These are phyloP conservation scores for Artibeus lituratus DNA, from an alignment of 2,797 vertebrate genomes.

Conservation along the genomic window DNA sequence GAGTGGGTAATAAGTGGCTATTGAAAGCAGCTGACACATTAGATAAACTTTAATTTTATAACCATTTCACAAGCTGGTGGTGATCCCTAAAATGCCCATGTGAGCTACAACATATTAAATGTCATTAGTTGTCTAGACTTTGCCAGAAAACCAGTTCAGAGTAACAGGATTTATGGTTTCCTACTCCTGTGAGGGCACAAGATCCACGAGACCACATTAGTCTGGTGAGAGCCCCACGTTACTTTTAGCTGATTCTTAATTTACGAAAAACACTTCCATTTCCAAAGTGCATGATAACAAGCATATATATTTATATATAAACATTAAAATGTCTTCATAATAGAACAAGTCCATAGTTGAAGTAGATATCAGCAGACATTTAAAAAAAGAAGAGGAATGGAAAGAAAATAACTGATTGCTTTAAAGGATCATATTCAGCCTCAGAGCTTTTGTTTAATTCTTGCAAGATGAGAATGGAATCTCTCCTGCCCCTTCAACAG, in stretches of 20 bases:
- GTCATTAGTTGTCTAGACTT: constrained; percentile 42
- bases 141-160: constrained; percentile 47
- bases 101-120: constrained; percentile 38
- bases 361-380: not conserved
- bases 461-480: constrained; percentile 13
- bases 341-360: not conserved
- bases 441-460: constrained; percentile 2
- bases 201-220: not conserved
- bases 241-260: not conserved
- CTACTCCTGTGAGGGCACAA: not conserved
- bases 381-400: not conserved
- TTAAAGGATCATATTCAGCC: not conserved
- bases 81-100: not conserved
- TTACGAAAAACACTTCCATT: constrained; percentile 12
- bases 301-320: not conserved
- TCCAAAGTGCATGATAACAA: not conserved
- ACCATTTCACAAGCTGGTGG: constrained; percentile 12
- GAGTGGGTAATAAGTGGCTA: constrained; percentile 2
- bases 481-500: not conserved
- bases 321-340: not conserved
- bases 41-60: constrained; percentile 46
- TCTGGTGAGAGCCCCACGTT: not conserved
- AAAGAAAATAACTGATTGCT: not conserved
- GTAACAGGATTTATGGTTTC: constrained; percentile 32
- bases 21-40: constrained; percentile 36